These are phyloP conservation scores for Picathartes gymnocephalus DNA, from an alignment of 2,113 vertebrate genomes.

Conservation along the genomic window DNA sequence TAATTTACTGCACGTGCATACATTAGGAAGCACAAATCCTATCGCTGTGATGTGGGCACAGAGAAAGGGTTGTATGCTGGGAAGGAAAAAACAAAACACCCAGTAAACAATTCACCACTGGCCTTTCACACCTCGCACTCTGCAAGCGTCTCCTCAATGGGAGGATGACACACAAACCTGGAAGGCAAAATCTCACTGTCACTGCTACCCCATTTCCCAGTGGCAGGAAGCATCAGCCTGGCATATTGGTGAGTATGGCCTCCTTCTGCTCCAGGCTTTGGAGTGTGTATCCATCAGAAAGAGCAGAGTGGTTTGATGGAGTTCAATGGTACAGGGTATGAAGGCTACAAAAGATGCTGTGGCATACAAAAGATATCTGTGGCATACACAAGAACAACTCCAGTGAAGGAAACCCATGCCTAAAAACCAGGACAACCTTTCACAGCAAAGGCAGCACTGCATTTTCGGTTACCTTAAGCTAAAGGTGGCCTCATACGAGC, in stretches of 20 bases:
- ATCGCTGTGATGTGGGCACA: not conserved
- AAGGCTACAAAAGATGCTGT: not conserved
- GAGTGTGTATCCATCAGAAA: not conserved
- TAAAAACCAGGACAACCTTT: not conserved
- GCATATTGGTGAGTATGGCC: not conserved
- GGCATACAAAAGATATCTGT: not conserved
- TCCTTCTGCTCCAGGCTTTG: not conserved
- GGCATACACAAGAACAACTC: not conserved
- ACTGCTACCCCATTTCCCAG: not conserved
- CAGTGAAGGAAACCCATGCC: not conserved
- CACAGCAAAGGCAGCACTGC: not conserved
- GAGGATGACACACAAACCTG: not conserved
- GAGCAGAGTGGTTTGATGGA: no score
- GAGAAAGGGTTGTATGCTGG: not conserved
- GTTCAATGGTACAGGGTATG: no score
- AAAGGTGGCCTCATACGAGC: not conserved
- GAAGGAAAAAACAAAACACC: not conserved
- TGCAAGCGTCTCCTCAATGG: rapidly evolving
- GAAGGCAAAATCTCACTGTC: not conserved
- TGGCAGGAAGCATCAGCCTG: not conserved
- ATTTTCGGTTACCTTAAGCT: not conserved
- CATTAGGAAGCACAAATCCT: constrained; percentile 14
- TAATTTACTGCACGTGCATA: constrained; percentile 47
- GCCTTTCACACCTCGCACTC: not conserved
- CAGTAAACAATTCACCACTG: not conserved